These are phyloP conservation scores for Dendroctonus valens DNA, from an alignment of 1,140 invertebrate genomes.

Conservation along the genomic window DNA sequence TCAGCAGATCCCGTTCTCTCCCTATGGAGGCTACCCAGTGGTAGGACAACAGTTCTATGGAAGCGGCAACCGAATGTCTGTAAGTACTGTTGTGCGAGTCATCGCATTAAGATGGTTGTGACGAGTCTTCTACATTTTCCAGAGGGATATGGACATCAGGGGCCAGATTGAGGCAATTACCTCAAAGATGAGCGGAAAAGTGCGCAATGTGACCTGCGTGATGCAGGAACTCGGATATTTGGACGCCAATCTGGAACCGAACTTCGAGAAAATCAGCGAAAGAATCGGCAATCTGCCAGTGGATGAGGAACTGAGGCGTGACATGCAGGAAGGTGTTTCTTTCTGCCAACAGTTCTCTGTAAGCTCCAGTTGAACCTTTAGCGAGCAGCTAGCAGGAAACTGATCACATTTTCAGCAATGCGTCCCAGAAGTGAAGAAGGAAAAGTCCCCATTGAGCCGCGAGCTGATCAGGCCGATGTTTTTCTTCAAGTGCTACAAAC, in stretches of 20 bases:
- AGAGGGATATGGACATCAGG: conserved; percentile 59
- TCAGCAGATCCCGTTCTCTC: conserved; percentile 42
- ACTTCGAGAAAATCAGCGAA: conserved; percentile 60
- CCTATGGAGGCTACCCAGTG: conserved; percentile 41
- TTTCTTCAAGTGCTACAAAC: conserved; percentile 70
- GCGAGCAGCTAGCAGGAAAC: not conserved
- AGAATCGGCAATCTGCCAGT: conserved; percentile 60
- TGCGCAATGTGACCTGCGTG: conserved; percentile 63
- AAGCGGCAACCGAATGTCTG: conserved; percentile 41
- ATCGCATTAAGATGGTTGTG: not conserved
- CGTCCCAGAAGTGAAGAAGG: conserved; percentile 62
- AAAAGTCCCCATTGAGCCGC: conserved; percentile 58
- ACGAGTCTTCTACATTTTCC: not conserved
- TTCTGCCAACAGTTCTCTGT: conserved; percentile 67
- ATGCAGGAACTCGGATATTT: conserved; percentile 69
- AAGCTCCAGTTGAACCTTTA: conserved; percentile 32
- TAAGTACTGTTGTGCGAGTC: conserved; percentile 39
- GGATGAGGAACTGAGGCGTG: conserved; percentile 57
- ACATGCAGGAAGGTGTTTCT: conserved; percentile 62
- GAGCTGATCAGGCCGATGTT: conserved; percentile 65
- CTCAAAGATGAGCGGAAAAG: conserved; percentile 53
- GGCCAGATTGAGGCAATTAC: conserved; percentile 59
- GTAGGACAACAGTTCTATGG: conserved; percentile 42
- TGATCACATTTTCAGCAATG: conserved; percentile 58
- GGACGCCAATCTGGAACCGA: conserved; percentile 62